Conservation (phyloP, 2,113 vertebrate species). For the Pituophis catenifer region DNA sequence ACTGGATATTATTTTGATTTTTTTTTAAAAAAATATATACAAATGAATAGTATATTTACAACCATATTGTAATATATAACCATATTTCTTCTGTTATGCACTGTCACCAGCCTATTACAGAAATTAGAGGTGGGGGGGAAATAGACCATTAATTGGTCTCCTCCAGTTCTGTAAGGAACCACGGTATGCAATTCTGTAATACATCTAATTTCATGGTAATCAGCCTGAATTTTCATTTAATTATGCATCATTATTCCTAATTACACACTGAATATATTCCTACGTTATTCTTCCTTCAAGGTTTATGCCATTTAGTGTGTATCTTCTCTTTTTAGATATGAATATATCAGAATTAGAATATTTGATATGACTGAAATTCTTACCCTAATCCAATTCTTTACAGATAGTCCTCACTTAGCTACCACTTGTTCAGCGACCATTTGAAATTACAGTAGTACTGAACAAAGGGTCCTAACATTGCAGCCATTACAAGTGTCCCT, state of each 20-base stretch:
- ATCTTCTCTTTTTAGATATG: neutral
- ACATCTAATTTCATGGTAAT: constrained; percentile 22
- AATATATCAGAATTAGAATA: neutral
- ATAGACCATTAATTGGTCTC: neutral
- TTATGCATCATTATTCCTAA: constrained; percentile 20
- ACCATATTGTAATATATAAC: neutral
- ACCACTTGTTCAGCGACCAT: neutral
- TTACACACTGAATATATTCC: neutral
- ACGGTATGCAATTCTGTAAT: neutral
- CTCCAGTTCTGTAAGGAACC: neutral
- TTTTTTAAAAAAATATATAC: neutral
- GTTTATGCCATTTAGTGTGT: neutral
- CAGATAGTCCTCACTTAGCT: neutral
- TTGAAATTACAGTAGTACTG: neutral
- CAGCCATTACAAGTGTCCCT: neutral
- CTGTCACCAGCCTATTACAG: neutral
- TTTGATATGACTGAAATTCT: neutral
- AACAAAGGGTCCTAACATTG: neutral
- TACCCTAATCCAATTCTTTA: neutral
- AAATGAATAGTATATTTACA: neutral
- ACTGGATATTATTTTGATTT: neutral
- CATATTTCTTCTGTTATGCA: neutral
- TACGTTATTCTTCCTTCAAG: neutral
- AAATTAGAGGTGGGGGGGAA: neutral
- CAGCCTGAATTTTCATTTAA: neutral